Evolutionary conservation across 1,140 invertebrate species (phyloP).

Genomic region (Cotesia vestalis): DNA sequence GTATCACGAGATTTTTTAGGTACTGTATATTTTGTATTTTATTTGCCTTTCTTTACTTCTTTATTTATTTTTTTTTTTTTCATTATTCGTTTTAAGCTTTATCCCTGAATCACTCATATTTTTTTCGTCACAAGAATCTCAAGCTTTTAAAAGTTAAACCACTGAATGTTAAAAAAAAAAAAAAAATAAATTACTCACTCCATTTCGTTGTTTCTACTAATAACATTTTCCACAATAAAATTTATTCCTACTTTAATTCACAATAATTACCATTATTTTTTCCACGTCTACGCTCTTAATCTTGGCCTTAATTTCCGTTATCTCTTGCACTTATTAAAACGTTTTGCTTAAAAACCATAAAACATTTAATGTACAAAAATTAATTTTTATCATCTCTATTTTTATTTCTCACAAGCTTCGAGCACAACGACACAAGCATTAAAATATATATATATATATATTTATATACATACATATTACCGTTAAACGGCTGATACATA

Average conservation of each 20-base stretch:
- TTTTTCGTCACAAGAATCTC: not conserved
- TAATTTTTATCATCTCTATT: conserved; percentile 16
- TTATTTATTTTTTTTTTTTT: not conserved
- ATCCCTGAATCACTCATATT: conserved; percentile 1
- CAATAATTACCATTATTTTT: no score
- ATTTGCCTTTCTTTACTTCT: conserved; percentile 1
- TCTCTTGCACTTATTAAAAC: no score
- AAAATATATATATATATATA: conserved; percentile 27
- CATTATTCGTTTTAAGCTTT: not conserved
- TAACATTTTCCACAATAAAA: no score
- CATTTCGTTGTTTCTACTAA: conserved; percentile 4
- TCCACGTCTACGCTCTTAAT: no score
- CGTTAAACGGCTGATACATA: conserved; percentile 48
- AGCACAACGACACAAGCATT: conserved; percentile 31
- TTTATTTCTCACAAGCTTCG: not conserved
- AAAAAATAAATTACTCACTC: not conserved
- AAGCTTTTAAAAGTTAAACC: not conserved
- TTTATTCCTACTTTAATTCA: no score
- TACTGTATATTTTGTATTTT: conserved; percentile 32
- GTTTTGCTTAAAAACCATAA: not conserved
- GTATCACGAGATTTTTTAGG: conserved; percentile 40
- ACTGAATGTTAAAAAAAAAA: not conserved
- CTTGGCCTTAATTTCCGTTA: no score
- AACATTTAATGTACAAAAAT: not conserved
- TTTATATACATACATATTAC: not conserved